Conservation (phyloP, 2,113 vertebrate species). For the Canis aureus region DNA sequence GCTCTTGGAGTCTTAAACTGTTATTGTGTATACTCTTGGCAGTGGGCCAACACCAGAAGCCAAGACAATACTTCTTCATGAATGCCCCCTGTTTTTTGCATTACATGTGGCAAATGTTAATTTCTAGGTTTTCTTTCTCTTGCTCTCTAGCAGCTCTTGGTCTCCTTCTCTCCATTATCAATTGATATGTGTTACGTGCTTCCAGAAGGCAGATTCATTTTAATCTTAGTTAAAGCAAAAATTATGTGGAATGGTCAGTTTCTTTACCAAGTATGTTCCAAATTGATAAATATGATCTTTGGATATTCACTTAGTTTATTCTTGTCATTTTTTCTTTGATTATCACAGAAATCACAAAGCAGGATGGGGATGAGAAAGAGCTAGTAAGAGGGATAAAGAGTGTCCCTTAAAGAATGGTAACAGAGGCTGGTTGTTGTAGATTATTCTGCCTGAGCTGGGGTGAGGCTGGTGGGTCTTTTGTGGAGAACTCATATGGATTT, state of each 20-base stretch:
- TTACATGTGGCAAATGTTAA: neutral
- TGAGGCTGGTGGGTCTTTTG: neutral
- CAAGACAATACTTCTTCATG: neutral
- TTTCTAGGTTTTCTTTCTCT: slow-evolving; percentile 10
- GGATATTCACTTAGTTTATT: neutral
- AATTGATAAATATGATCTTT: slow-evolving; percentile 36
- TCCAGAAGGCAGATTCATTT: slow-evolving; percentile 29
- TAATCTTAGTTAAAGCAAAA: slow-evolving; percentile 45
- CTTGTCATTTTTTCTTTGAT: neutral
- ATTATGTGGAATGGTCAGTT: neutral
- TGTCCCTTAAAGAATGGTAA: neutral
- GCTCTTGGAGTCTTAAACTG: neutral
- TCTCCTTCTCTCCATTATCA: neutral
- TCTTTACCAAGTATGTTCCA: neutral
- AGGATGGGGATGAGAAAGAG: neutral
- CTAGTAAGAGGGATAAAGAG: neutral
- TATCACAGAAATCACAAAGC: neutral
- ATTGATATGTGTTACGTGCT: neutral
- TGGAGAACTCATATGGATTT: neutral
- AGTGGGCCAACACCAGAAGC: neutral
- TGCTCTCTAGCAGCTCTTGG: neutral
- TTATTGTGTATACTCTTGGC: neutral
- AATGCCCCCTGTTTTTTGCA: neutral
- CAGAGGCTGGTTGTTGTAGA: neutral
- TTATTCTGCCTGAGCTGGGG: neutral